A percentile compares a stretch with the other conserved stretches of the same genome.
Evolutionary conservation across 2,113 vertebrate genomes (phyloP).

Genomic region (Vanacampus margaritifer): DNA sequence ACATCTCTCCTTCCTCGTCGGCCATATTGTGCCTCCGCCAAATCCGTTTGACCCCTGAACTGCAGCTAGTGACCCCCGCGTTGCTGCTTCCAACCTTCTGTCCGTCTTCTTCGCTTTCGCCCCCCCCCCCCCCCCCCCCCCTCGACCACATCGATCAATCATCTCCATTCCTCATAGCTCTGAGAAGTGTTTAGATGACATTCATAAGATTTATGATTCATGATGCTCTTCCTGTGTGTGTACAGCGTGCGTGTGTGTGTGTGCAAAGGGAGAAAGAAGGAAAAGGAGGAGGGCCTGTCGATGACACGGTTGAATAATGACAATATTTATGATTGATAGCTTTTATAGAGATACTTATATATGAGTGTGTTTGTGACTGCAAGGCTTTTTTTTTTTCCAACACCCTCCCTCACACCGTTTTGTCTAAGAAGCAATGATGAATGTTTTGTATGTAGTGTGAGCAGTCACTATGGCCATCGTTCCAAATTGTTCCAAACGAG

Average conservation of each 20-base stretch:
- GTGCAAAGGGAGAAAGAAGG: constrained; percentile 25
- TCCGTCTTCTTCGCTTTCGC: constrained; percentile 56
- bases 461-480: constrained; percentile 47
- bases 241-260: constrained; percentile 6
- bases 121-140: no score
- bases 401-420: constrained; percentile 48
- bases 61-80: constrained; percentile 44
- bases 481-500: constrained; percentile 12
- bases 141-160: constrained; percentile 60
- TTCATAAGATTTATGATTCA: constrained; percentile 73
- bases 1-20: constrained; percentile 33
- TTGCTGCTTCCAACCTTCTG: constrained; percentile 58
- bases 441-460: constrained; percentile 70
- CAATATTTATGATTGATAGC: constrained; percentile 75
- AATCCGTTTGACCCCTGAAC: constrained; percentile 63
- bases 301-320: constrained; percentile 75
- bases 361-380: constrained; percentile 25
- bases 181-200: constrained; percentile 69
- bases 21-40: constrained; percentile 57
- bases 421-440: constrained; percentile 71
- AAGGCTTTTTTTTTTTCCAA: background rate
- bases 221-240: constrained; percentile 44
- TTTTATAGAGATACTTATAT: constrained; percentile 52
- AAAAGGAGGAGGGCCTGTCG: constrained; percentile 58
- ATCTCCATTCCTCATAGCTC: constrained; percentile 61